Percentiles rank a stretch among this genome's conserved stretches.
Conservation (phyloP, 2,113 vertebrate genomes). For the Megaleporinus macrocephalus region DNA sequence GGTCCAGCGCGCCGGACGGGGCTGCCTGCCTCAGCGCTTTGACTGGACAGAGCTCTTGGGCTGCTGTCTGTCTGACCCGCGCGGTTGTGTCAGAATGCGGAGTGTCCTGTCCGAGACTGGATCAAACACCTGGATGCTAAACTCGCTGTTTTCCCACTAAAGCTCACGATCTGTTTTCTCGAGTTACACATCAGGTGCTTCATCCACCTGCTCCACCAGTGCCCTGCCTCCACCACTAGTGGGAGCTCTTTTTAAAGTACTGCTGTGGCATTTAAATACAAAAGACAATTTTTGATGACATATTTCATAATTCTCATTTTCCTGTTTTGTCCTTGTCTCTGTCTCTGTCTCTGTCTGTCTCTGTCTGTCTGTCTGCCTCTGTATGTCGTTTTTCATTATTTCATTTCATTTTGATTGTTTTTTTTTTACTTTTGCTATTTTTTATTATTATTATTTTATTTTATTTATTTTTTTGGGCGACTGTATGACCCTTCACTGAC, state of each 20-base stretch:
- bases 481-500: neutral
- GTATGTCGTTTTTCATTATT: slow-evolving; percentile 50
- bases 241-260: slow-evolving; percentile 53
- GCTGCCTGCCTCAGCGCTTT: slow-evolving; percentile 48
- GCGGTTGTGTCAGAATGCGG: slow-evolving; percentile 52
- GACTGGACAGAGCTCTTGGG: slow-evolving; percentile 52
- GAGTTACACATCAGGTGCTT: slow-evolving; percentile 62
- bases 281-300: slow-evolving; percentile 56
- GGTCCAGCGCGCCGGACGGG: slow-evolving; percentile 44
- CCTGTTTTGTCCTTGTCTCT: slow-evolving; percentile 65
- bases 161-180: slow-evolving; percentile 38
- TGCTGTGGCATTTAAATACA: slow-evolving; percentile 55
- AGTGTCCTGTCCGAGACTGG: slow-evolving; percentile 55
- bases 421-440: slow-evolving; percentile 57
- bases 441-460: slow-evolving; percentile 60
- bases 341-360: slow-evolving; percentile 70
- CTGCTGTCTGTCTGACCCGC: slow-evolving; percentile 51
- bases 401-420: slow-evolving; percentile 35
- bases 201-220: slow-evolving; percentile 59
- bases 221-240: slow-evolving; percentile 49
- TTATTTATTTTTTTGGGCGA: slow-evolving; percentile 40
- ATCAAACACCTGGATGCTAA: slow-evolving; percentile 62
- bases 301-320: slow-evolving; percentile 68
- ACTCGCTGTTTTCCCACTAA: slow-evolving; percentile 37
- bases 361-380: slow-evolving; percentile 69